Percentiles rank a stretch among this genome's conserved stretches.
phyloP scores from a whole-genome alignment of 2,113 vertebrate species.

The Microcebus ravelobensis region DNA sequence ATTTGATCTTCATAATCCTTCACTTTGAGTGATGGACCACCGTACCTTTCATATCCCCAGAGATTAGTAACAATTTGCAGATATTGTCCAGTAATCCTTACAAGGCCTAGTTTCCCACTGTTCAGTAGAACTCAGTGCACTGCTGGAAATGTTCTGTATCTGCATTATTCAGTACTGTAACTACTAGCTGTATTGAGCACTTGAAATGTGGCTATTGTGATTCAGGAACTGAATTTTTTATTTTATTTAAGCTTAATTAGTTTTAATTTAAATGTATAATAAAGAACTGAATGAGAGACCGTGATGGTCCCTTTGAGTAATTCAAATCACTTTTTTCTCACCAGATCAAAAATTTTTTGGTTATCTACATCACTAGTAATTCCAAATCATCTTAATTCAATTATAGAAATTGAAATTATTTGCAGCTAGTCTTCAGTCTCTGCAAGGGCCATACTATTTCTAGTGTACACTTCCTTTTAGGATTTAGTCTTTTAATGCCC shows the following conservation, averaged over 20 bases:
- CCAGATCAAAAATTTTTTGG: neutral
- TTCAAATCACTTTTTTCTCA: constrained; percentile 16
- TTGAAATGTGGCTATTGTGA: neutral
- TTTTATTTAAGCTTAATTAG: constrained; percentile 6
- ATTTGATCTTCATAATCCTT: neutral
- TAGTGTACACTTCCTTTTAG: neutral
- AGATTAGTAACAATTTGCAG: neutral
- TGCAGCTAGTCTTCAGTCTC: neutral
- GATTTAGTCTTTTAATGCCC: neutral
- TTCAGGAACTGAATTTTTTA: neutral
- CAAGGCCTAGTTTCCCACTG: neutral
- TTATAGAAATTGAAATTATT: neutral
- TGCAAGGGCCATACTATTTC: neutral
- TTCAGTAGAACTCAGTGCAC: neutral
- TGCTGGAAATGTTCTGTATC: neutral
- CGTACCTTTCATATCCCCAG: neutral
- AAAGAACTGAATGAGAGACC: neutral
- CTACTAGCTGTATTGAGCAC: neutral
- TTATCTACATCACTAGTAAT: neutral
- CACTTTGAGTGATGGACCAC: neutral
- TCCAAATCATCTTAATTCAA: neutral
- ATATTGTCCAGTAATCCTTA: neutral
- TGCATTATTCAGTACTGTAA: neutral
- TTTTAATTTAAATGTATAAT: constrained; percentile 33
- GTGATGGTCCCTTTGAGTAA: neutral